Base-by-base conservation (phyloP, 2,888 invertebrate species). In the Dasysyrphus albostriatus region DNA sequence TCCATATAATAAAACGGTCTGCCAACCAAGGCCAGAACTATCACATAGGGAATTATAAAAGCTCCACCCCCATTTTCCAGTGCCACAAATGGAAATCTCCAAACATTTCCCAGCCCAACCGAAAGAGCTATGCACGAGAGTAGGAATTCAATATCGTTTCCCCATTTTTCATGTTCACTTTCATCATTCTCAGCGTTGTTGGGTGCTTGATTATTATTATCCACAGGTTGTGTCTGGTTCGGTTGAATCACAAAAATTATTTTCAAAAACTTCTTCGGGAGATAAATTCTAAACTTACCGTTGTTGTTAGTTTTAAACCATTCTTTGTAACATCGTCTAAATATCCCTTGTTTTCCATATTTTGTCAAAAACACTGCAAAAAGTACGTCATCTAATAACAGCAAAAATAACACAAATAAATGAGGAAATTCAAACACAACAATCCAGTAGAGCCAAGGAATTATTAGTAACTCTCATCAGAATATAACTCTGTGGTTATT, bases 1-100 rank as follows among this genome's bases (percentile, higher is more conserved):
- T 96, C 96, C 93, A 96, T 92, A 89, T 95, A 96, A 89, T 96
- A 96, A 75, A 96, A 93, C 0, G 95, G 95, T 87, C 95, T 94
- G 3, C 95, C 95, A 29, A 96, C 94, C 59, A 96, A 90, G 29
- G 95, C 90, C 29, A 96, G 91, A 2, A 95, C 94, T 54, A 95
- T 93, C 37, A 95, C 91, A 89, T 96, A 96, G 0, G 95, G 95
- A 81, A 95, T 94, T 0, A 95, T 91, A 89, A 95, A 95, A 2
- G 95, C 95, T 0, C 95, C 95, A 0, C 95, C 95, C 0, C 95
- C 95, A 89, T 95, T 95, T 88, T 95, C 94, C 84, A 95, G 93
- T 0, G 95, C 95, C 1, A 94, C 94, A 89, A 94, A 95, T 0
- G 95, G 95, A 91, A 95, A 95, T 58, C 95, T 92, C 95, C 95